Evolutionary conservation across 37 sponge, comb jelly and placozoan species (phyloP).

Genomic region (Ephydatia muelleri): DNA sequence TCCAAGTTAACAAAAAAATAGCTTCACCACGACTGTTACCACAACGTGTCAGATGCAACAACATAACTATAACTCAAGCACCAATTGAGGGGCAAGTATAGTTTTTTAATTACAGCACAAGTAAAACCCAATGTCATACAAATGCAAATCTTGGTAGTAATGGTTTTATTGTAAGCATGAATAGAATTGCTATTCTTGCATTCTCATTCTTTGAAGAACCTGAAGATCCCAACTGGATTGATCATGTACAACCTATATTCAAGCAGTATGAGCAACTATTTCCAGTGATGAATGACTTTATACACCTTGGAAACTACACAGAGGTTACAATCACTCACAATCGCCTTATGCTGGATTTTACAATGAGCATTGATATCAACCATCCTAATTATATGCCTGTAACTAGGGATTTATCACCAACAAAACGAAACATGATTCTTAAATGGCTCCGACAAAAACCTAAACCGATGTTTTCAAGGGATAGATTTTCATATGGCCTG

Average conservation of each 20-base stretch:
- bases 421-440: conserved; percentile 39
- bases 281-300: conserved; percentile 50
- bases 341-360: not conserved
- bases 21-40: not conserved
- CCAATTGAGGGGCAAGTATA: not conserved
- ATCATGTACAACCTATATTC: conserved; percentile 53
- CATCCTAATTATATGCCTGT: conserved; percentile 73
- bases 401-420: conserved; percentile 62
- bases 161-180: not conserved
- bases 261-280: conserved; percentile 36
- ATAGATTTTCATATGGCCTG: no score
- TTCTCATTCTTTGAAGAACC: not conserved
- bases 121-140: no score
- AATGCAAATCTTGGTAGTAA: no score
- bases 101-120: not conserved
- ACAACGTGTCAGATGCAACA: not conserved
- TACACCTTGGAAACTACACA: conserved; percentile 42
- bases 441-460: conserved; percentile 23
- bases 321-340: conserved; percentile 15
- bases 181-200: not conserved
- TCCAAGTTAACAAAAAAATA: not conserved
- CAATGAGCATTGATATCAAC: conserved; percentile 29
- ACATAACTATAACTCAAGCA: not conserved
- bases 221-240: conserved; percentile 12
- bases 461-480: not conserved